These are phyloP conservation scores for Cistogaster globosa DNA, from an alignment of 2,888 invertebrate species.

Conservation along the genomic window DNA sequence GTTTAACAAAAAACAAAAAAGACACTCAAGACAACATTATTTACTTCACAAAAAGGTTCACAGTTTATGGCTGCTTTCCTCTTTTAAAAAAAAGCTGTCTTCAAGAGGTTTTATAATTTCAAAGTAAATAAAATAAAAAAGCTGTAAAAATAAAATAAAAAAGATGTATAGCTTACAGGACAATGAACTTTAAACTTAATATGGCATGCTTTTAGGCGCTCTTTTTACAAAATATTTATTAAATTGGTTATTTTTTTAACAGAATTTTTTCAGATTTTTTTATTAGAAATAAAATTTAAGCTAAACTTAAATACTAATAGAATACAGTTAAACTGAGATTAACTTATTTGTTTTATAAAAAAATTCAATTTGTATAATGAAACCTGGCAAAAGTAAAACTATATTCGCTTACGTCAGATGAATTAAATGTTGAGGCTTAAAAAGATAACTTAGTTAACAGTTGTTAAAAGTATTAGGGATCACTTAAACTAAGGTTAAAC, in stretches of 20 bases:
- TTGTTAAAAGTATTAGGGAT: too few relatives aligned
- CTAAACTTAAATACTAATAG: too few relatives aligned
- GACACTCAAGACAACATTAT: constrained; percentile 5
- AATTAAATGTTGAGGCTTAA: too few relatives aligned
- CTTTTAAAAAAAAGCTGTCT: neutral
- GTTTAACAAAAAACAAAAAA: constrained; percentile 22
- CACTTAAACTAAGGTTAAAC: neutral
- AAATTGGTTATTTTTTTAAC: neutral
- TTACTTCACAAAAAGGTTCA: neutral
- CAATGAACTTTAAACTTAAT: constrained; percentile 18
- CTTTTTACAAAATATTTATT: neutral
- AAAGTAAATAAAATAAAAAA: constrained; percentile 7
- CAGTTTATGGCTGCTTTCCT: neutral
- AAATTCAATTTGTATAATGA: too few relatives aligned
- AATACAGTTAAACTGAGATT: too few relatives aligned
- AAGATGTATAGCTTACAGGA: neutral
- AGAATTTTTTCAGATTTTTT: too few relatives aligned
- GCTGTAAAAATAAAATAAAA: too few relatives aligned
- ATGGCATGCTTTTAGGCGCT: neutral
- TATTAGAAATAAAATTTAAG: too few relatives aligned
- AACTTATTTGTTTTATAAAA: too few relatives aligned
- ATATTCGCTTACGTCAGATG: too few relatives aligned
- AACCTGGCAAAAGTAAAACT: too few relatives aligned
- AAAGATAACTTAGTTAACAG: too few relatives aligned
- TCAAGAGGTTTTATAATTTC: constrained; percentile 12